phyloP scores from a whole-genome alignment of 2,113 vertebrate genomes.

The Propithecus coquereli region DNA sequence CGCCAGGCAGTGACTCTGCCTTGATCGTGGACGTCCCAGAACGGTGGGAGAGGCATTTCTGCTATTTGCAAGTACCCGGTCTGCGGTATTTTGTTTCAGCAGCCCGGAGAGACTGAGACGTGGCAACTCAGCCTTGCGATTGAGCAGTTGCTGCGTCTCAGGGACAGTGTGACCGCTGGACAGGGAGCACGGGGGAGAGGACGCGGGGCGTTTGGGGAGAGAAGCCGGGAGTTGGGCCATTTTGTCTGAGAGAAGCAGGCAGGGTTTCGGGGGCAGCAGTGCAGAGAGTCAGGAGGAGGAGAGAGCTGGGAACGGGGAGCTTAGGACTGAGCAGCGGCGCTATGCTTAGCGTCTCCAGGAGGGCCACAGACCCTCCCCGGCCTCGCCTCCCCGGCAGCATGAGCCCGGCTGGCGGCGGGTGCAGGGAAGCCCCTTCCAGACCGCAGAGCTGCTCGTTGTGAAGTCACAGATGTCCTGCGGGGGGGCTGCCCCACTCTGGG shows the following conservation, averaged over 20 bases:
- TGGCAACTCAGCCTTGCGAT: background rate
- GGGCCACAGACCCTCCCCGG: background rate
- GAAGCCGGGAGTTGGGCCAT: background rate
- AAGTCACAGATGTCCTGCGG: accelerated
- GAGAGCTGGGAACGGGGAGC: too few relatives aligned
- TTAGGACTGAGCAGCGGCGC: accelerated
- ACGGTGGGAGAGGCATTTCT: background rate
- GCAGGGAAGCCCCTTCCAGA: accelerated
- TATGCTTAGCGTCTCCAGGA: too few relatives aligned
- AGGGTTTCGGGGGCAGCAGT: background rate
- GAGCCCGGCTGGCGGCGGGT: accelerated
- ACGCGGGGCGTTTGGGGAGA: background rate
- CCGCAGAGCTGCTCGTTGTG: background rate
- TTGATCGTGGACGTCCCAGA: background rate
- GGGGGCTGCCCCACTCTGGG: background rate
- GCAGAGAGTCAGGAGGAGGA: too few relatives aligned
- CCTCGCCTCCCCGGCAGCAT: accelerated
- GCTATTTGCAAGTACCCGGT: background rate
- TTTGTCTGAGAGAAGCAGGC: background rate
- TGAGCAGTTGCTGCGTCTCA: background rate
- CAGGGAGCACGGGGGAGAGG: background rate
- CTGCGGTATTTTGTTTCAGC: background rate
- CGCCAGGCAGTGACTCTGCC: too few relatives aligned
- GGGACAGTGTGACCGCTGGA: background rate
- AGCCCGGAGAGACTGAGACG: background rate